phyloP scores from a whole-genome alignment of 2,797 vertebrate genomes.

The Darevskia mixta region DNA sequence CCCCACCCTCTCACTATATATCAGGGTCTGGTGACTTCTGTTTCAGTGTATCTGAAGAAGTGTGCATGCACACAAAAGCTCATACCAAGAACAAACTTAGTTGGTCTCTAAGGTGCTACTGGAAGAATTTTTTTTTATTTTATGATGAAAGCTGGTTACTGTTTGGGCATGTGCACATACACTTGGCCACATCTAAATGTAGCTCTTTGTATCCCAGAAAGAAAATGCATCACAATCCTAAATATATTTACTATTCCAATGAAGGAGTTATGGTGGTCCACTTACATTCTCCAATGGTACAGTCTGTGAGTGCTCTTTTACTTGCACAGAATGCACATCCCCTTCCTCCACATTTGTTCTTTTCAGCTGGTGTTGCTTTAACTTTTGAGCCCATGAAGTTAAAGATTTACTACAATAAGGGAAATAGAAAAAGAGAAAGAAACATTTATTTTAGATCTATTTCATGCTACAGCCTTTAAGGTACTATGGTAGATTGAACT shows the following conservation, averaged over 20 bases:
- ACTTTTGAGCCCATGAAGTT: slow-evolving; percentile 95
- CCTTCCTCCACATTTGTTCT: slow-evolving; percentile 68
- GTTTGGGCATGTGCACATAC: neutral
- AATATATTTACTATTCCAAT: slow-evolving; percentile 4
- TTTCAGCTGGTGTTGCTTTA: slow-evolving; percentile 86
- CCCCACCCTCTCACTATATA: too few species aligned
- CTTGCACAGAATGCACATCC: slow-evolving; percentile 51
- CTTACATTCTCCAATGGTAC: slow-evolving; percentile 76
- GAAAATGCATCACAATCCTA: neutral
- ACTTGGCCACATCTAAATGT: neutral
- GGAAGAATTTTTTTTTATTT: too few species aligned
- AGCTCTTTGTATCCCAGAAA: neutral
- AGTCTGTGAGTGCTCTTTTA: slow-evolving; percentile 60
- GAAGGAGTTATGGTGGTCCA: neutral
- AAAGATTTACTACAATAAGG: slow-evolving; percentile 80
- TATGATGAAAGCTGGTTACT: neutral
- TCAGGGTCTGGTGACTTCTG: too few species aligned
- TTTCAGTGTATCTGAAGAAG: too few species aligned
- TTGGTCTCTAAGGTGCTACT: too few species aligned
- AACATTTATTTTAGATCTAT: neutral
- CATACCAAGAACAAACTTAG: too few species aligned
- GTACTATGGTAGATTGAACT: neutral
- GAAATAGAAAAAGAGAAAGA: neutral
- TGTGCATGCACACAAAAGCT: too few species aligned
- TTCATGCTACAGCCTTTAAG: neutral